Conservation (phyloP, 2,888 invertebrate species). For the Anaspis maculata region DNA sequence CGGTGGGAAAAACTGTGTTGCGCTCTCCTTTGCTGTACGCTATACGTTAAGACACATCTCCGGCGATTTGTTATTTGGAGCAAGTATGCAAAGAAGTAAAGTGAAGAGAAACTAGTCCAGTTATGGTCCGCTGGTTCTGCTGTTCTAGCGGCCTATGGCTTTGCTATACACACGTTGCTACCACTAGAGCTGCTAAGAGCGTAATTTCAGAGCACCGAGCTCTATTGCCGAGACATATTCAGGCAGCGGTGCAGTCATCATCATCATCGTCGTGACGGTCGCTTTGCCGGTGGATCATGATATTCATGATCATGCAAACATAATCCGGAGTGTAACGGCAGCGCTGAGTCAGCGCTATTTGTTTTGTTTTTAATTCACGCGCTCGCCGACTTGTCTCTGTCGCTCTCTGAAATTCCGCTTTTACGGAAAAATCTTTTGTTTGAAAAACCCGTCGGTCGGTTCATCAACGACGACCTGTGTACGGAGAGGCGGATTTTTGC, state of each 20-base stretch:
- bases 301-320: conserved; percentile 11
- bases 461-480: no score
- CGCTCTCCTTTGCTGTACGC: no score
- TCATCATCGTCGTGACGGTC: conserved; percentile 10
- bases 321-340: no score
- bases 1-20: background rate
- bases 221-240: no score
- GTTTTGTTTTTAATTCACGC: no score
- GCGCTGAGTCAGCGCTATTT: conserved; percentile 15
- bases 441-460: no score
- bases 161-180: background rate
- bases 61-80: background rate
- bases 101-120: conserved; percentile 10
- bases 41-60: background rate
- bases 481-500: no score
- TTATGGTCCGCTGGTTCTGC: conserved; percentile 12
- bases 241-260: no score
- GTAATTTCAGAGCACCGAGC: conserved; percentile 11
- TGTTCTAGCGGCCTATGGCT: background rate
- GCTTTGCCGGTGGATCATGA: no score
- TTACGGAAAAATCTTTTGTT: no score
- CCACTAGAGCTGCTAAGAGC: conserved; percentile 5
- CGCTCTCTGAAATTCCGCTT: no score
- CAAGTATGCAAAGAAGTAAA: background rate
- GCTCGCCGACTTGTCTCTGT: no score